These are phyloP conservation scores for Ancistrus triradiatus DNA, from an alignment of 2,113 vertebrate genomes.

Conservation along the genomic window DNA sequence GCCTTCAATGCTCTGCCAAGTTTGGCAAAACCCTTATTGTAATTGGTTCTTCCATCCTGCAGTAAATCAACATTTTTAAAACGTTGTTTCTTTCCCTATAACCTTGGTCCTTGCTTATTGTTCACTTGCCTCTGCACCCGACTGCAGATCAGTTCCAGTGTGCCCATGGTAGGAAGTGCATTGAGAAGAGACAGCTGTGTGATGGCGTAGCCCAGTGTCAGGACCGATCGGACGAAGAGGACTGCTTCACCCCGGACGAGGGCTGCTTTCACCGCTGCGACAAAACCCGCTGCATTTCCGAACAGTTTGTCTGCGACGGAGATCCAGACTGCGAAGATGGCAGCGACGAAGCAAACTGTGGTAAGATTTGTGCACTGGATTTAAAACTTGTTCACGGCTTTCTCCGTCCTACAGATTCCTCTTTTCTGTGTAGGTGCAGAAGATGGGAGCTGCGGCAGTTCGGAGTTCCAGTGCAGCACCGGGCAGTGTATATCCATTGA, in stretches of 20 bases:
- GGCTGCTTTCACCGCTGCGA: slow-evolving; percentile 77
- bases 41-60: no score
- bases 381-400: no score
- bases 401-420: no score
- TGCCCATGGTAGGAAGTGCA: slow-evolving; percentile 64
- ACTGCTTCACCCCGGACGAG: slow-evolving; percentile 59
- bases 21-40: no score
- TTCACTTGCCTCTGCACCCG: neutral
- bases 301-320: slow-evolving; percentile 79
- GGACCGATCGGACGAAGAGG: slow-evolving; percentile 77
- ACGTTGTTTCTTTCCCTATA: no score
- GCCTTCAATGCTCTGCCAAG: no score
- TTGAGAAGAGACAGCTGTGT: slow-evolving; percentile 65
- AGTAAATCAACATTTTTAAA: no score
- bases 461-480: slow-evolving; percentile 71
- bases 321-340: slow-evolving; percentile 76
- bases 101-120: neutral
- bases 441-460: slow-evolving; percentile 49
- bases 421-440: no score
- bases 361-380: slow-evolving; percentile 48
- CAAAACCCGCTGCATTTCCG: slow-evolving; percentile 68
- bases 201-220: slow-evolving; percentile 78
- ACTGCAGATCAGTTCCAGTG: slow-evolving; percentile 76
- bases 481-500: slow-evolving; percentile 75
- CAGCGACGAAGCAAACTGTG: slow-evolving; percentile 74